Evolutionary conservation across 2,113 vertebrate genomes (phyloP), one percentile per base, ranked within the genome.

Genomic region (Ictalurus furcatus): DNA sequence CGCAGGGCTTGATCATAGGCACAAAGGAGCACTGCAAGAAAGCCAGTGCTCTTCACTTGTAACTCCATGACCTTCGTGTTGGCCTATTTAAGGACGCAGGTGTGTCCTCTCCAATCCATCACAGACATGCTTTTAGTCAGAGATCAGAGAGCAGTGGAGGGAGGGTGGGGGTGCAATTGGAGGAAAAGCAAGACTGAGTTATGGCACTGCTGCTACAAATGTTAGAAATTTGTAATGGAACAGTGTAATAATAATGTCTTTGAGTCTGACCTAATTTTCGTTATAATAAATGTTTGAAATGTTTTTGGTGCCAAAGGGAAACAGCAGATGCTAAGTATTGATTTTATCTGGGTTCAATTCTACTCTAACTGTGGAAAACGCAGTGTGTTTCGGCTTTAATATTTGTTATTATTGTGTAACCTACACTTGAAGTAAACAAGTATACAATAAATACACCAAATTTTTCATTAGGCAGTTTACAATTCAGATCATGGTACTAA

Each of bases 101-200:
- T 88, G 82, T 65, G 82, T 84, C 81, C 82, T 85, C 16, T 88
- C 19, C 40, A 44, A 76, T 85, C 71, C 40, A 88, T 85, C 82
- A 76, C 56, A 88, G n/a, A 78, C 71, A 30, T 65, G 80, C 52
- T 88, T 88, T 71, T 59, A 83, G 65, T 48, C n/a, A 44, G 61
- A 80, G 67, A 73, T 56, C 78, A 80, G 28, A 85, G 63, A 85
- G 52, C n/a, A 37, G 84, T n/a, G n/a, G 67, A 16, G 30, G 9
- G 23, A 76, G 30, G 34, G 54, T 11, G 73, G 8, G 3, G 14
- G 56, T 37, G 54, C 21, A 37, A 34, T 40, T 12, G 8, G 30
- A 30, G 37, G 59, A 44, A 87, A 63, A 87, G 19, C 23, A 87
- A 21, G 25, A 78, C 52, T 40, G 40, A 40, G 54, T 54, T 86